These are phyloP conservation scores for Leucania comma DNA, from an alignment of 2,888 invertebrate genomes.

Conservation along the genomic window DNA sequence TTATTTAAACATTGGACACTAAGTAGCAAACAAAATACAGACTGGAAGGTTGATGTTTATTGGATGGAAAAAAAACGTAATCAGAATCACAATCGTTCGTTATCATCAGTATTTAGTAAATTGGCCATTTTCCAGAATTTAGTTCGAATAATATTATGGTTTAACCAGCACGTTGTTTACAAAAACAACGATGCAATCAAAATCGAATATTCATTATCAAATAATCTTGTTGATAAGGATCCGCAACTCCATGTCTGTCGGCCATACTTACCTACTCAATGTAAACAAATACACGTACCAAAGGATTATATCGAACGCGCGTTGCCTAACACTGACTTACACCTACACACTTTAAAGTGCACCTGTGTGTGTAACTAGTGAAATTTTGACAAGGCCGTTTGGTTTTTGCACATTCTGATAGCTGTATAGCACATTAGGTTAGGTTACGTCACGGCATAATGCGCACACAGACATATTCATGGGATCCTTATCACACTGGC, in stretches of 20 bases:
- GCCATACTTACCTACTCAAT: constrained; percentile 6
- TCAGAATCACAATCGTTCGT: background rate
- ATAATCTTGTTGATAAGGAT: constrained; percentile 43
- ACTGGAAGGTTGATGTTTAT: too few species aligned
- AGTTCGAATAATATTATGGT: constrained; percentile 5
- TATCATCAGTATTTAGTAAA: background rate
- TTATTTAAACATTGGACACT: constrained; percentile 8
- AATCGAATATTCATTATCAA: constrained; percentile 28
- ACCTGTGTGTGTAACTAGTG: constrained; percentile 56
- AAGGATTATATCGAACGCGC: constrained; percentile 44
- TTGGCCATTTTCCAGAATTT: background rate
- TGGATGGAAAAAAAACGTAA: background rate
- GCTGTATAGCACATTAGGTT: constrained; percentile 33
- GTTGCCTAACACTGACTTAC: constrained; percentile 45
- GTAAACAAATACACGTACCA: constrained; percentile 7
- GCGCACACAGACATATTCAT: constrained; percentile 18
- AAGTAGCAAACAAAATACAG: background rate
- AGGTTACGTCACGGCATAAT: constrained; percentile 40
- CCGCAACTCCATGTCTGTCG: background rate
- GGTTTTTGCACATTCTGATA: constrained; percentile 59
- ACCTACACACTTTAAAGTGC: constrained; percentile 28
- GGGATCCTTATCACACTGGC: constrained; percentile 26
- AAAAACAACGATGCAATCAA: constrained; percentile 37
- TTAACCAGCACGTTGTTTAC: constrained; percentile 20
- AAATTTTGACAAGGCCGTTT: constrained; percentile 68